A percentile compares a stretch with the other conserved stretches of the same genome.
These are phyloP conservation scores for Holotrichia oblita DNA, from an alignment of 1,140 invertebrate species.

Conservation along the genomic window DNA sequence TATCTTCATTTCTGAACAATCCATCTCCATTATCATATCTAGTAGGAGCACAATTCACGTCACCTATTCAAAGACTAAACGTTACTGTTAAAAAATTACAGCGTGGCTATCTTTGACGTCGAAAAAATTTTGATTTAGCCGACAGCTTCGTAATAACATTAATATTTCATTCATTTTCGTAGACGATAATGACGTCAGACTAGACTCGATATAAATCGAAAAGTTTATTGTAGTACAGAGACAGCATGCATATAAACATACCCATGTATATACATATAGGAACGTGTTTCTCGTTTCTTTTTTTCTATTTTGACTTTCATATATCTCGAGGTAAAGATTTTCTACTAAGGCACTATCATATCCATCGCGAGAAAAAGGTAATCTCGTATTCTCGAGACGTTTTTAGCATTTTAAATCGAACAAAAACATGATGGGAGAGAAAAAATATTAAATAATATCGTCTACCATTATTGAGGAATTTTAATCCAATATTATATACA, in stretches of 20 bases:
- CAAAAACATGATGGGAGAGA: neutral
- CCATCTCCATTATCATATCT: slow-evolving; percentile 16
- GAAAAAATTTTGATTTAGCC: slow-evolving; percentile 4
- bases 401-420: neutral
- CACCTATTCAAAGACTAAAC: neutral
- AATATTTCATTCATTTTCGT: neutral
- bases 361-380: neutral
- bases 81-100: neutral
- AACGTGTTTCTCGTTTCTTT: neutral
- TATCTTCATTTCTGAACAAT: slow-evolving; percentile 3
- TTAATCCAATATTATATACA: neutral
- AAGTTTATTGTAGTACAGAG: neutral
- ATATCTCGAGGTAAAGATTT: neutral
- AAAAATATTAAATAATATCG: neutral
- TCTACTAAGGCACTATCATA: neutral
- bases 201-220: neutral
- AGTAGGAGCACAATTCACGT: slow-evolving; percentile 1
- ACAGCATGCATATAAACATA: neutral
- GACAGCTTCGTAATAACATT: slow-evolving; percentile 16
- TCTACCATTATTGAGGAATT: neutral
- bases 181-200: slow-evolving; percentile 1
- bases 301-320: neutral
- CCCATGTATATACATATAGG: neutral
- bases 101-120: neutral
- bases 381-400: slow-evolving; percentile 4